Percentiles rank a stretch among this genome's conserved stretches.
Conservation (phyloP, 2,113 vertebrate genomes). For the Saguinus midas region DNA sequence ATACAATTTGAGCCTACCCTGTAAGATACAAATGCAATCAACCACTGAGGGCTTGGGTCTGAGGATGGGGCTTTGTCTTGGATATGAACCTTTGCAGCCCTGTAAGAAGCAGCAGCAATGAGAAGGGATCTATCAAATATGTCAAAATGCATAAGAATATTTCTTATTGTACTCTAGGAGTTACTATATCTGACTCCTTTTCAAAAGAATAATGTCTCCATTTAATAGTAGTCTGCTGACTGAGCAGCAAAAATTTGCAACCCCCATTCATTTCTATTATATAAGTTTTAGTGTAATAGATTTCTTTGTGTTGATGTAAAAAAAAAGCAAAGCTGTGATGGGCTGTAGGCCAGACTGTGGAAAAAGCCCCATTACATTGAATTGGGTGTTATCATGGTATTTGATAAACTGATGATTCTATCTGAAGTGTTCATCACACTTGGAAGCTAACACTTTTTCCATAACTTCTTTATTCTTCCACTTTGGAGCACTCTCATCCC, state of each 20-base stretch:
- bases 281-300: conserved; percentile 18
- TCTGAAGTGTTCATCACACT: not conserved
- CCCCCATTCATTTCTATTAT: not conserved
- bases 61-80: not conserved
- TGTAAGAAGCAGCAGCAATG: not conserved
- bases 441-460: conserved; percentile 1
- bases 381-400: not conserved
- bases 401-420: conserved; percentile 32
- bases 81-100: not conserved
- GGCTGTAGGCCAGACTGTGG: not conserved
- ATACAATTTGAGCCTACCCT: not conserved
- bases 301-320: not conserved
- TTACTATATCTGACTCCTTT: not conserved
- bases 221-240: not conserved
- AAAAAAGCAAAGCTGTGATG: not conserved
- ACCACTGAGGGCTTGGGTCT: not conserved
- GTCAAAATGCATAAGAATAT: conserved; percentile 13
- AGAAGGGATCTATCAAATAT: not conserved
- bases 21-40: not conserved
- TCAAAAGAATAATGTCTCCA: not conserved
- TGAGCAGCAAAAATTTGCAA: conserved; percentile 13
- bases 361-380: not conserved
- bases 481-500: not conserved
- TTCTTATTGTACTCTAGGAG: not conserved
- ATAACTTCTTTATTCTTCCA: conserved; percentile 25